Conservation (phyloP, 53 echinoderm and acorn worm species). For the Paracentrotus lividus region DNA sequence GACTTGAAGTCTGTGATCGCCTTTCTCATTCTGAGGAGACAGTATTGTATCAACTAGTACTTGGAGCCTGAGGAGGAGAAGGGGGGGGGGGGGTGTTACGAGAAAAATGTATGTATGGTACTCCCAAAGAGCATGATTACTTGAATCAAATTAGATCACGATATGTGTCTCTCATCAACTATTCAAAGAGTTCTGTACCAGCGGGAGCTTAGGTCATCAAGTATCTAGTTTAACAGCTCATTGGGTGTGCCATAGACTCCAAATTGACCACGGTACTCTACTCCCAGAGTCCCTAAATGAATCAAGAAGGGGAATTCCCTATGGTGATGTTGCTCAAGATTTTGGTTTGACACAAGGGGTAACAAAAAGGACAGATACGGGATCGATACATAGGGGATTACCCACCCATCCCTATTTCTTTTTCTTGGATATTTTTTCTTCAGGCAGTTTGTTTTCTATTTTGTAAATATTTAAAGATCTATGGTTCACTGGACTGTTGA, state of each 20-base stretch:
- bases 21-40: no score
- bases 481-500: no score
- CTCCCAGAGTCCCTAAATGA: neutral
- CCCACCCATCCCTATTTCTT: neutral
- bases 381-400: neutral
- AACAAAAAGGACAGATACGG: neutral
- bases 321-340: neutral
- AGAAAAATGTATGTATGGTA: no score
- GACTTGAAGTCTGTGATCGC: no score
- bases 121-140: neutral
- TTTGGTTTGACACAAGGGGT: neutral
- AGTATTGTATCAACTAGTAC: neutral
- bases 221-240: constrained; percentile 25
- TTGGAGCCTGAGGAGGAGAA: neutral
- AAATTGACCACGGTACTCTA: neutral
- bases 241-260: neutral
- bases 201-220: neutral
- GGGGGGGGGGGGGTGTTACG: no score
- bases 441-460: neutral
- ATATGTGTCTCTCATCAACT: neutral
- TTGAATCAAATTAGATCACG: neutral
- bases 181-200: neutral
- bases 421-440: neutral
- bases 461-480: no score
- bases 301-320: neutral